Percentiles rank a stretch among this genome's conserved stretches.
Evolutionary conservation across 1,140 invertebrate species (phyloP).

Genomic region (Eriocheir sinensis): DNA sequence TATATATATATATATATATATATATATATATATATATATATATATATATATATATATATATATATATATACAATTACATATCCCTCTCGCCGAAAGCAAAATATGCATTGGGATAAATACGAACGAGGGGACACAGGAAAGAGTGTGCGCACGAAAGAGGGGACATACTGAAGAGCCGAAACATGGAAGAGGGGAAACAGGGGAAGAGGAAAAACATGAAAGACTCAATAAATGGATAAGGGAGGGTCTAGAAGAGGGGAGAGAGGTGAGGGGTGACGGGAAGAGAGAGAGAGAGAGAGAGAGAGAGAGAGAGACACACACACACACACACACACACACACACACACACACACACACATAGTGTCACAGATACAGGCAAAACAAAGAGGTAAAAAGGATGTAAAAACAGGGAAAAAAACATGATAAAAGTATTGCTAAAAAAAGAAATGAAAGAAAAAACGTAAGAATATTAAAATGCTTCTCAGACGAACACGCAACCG

Average conservation of each 20-base stretch:
- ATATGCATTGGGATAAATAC: slow-evolving; percentile 43
- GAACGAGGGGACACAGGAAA: slow-evolving; percentile 30
- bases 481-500: neutral
- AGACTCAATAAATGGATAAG: slow-evolving; percentile 59
- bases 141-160: slow-evolving; percentile 44
- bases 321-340: slow-evolving; percentile 14
- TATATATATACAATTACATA: slow-evolving; percentile 38
- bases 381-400: neutral
- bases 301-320: slow-evolving; percentile 32
- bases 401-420: neutral
- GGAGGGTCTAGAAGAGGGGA: slow-evolving; percentile 32
- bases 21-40: slow-evolving; percentile 62
- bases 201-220: slow-evolving; percentile 56
- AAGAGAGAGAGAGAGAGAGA: slow-evolving; percentile 32
- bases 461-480: too few relatives aligned
- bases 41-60: slow-evolving; percentile 46
- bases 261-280: neutral
- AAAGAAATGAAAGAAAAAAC: too few relatives aligned
- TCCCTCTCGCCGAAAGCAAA: slow-evolving; percentile 13
- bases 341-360: slow-evolving; percentile 6
- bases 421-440: too few relatives aligned
- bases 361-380: neutral
- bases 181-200: slow-evolving; percentile 55
- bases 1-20: slow-evolving; percentile 56
- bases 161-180: slow-evolving; percentile 55